phyloP scores from a whole-genome alignment of 2,888 invertebrate species.

The Tolmerus cingulatus region DNA sequence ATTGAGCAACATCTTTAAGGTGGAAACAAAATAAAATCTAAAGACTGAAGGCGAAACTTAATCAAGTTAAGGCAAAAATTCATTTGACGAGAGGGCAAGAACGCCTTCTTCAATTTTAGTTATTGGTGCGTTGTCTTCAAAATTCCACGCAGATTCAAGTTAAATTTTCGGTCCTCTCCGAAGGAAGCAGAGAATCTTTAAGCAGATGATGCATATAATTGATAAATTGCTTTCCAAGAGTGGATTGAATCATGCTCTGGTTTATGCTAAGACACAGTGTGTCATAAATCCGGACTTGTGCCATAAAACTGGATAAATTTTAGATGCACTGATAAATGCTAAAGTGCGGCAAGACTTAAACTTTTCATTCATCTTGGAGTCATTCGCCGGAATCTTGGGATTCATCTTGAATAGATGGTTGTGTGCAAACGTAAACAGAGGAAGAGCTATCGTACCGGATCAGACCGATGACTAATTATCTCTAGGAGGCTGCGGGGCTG shows the following conservation, averaged over 20 bases:
- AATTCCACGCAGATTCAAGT: neutral
- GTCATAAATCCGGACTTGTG: neutral
- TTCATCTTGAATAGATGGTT: neutral
- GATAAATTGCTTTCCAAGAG: neutral
- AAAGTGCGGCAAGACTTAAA: neutral
- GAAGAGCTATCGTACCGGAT: neutral
- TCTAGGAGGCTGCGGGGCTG: neutral
- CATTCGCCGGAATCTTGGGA: neutral
- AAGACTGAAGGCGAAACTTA: neutral
- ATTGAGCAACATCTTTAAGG: neutral
- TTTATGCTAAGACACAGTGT: neutral
- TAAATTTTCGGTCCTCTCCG: neutral
- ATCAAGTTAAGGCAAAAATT: neutral
- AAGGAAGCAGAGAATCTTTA: neutral
- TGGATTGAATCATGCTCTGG: neutral
- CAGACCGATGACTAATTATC: constrained; percentile 7
- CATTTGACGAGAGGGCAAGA: neutral
- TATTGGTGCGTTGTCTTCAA: neutral
- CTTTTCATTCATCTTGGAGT: neutral
- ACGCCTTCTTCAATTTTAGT: neutral
- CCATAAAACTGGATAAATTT: neutral
- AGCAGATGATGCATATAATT: neutral
- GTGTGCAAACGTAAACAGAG: neutral
- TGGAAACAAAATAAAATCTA: neutral
- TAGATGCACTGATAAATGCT: neutral